phyloP scores from a whole-genome alignment of 2,888 invertebrate genomes.

The Embidobia sp. region DNA sequence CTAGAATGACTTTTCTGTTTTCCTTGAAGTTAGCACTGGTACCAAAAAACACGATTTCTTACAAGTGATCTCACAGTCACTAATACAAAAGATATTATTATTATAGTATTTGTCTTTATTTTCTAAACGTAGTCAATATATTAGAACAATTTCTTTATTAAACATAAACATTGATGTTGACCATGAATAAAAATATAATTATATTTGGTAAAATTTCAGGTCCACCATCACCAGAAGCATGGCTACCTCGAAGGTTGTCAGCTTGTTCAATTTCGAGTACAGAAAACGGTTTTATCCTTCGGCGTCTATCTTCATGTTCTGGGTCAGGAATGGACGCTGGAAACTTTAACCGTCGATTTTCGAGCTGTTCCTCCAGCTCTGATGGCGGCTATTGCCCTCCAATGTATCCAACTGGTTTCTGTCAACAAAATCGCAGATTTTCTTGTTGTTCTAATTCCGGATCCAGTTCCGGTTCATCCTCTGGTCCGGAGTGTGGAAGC shows the following conservation, averaged over 20 bases:
- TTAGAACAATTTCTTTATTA: no score
- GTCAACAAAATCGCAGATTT: constrained; percentile 73
- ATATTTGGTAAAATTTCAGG: no score
- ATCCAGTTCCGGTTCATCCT: constrained; percentile 73
- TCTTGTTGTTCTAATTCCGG: constrained; percentile 78
- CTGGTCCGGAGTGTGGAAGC: constrained; percentile 81
- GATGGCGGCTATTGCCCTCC: constrained; percentile 73
- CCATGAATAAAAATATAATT: no score
- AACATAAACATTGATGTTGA: no score
- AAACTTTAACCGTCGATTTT: constrained; percentile 74
- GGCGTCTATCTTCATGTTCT: constrained; percentile 83
- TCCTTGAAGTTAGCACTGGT: no score
- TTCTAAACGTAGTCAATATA: no score
- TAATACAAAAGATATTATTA: no score
- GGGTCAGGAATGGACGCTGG: constrained; percentile 73
- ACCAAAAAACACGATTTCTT: no score
- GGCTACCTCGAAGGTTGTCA: constrained; percentile 86
- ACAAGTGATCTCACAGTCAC: no score
- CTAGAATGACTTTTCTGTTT: no score
- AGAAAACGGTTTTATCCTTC: constrained; percentile 81
- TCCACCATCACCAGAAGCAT: constrained; percentile 85
- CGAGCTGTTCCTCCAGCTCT: constrained; percentile 76
- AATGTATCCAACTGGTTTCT: constrained; percentile 71
- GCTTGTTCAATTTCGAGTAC: constrained; percentile 86
- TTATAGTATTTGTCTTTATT: no score